A percentile compares a stretch with the other conserved stretches of the same genome.
phyloP scores from a whole-genome alignment of 2,888 invertebrate genomes.

The Morinoia aosen region DNA sequence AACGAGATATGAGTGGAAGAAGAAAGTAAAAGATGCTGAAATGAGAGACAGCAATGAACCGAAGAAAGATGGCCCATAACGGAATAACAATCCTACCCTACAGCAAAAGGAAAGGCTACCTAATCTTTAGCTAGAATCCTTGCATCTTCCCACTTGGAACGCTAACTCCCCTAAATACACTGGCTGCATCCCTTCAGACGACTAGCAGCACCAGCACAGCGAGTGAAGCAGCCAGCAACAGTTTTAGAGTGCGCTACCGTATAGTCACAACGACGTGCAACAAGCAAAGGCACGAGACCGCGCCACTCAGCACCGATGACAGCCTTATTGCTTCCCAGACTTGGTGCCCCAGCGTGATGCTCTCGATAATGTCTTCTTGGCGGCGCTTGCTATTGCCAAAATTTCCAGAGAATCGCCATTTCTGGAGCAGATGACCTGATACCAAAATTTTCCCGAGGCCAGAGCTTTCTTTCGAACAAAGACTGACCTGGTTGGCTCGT shows the following conservation, averaged over 20 bases:
- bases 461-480: neutral
- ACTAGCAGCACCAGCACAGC: neutral
- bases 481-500: neutral
- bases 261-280: neutral
- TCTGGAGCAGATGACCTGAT: neutral
- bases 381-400: neutral
- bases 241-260: no score
- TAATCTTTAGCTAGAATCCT: no score
- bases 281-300: neutral
- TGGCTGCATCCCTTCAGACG: neutral
- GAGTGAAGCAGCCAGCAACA: neutral
- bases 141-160: no score
- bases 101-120: no score
- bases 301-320: neutral
- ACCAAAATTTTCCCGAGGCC: neutral
- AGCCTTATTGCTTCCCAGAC: neutral
- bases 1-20: no score
- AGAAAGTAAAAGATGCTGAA: no score
- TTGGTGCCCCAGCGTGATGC: neutral
- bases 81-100: no score
- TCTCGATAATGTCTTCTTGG: neutral
- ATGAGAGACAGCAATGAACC: no score
- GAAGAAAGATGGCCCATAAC: no score
- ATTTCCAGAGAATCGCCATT: neutral
- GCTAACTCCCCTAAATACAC: no score